Conservation (phyloP, 1,140 invertebrate genomes). For the Ooceraea biroi region DNA sequence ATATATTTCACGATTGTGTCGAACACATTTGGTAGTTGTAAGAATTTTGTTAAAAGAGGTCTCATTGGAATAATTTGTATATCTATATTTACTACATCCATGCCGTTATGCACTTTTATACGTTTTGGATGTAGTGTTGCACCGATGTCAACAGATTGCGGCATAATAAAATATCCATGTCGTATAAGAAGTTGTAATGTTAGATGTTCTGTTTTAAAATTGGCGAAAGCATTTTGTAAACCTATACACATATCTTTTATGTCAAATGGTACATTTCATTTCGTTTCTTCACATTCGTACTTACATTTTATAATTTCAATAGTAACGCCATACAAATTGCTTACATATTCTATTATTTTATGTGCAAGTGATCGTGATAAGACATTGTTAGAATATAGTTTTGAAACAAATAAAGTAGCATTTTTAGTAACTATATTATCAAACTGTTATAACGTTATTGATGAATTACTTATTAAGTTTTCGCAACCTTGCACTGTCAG, state of each 20-base stretch:
- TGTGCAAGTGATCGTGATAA: constrained; percentile 5
- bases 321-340: constrained; percentile 6
- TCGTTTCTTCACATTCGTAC: not conserved
- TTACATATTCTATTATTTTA: constrained; percentile 30
- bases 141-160: constrained; percentile 1
- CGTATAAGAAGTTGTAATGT: constrained; percentile 25
- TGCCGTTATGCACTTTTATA: not conserved
- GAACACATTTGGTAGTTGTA: constrained; percentile 18
- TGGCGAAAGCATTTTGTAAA: constrained; percentile 14
- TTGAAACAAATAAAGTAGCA: constrained; percentile 16
- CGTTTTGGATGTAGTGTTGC: constrained; percentile 2
- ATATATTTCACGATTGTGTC: not conserved
- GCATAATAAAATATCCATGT: constrained; percentile 9
- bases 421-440: constrained; percentile 26
- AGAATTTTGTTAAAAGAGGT: not conserved
- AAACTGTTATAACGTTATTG: constrained; percentile 19
- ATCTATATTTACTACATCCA: not conserved
- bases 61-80: constrained; percentile 30
- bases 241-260: constrained; percentile 13
- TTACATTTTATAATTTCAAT: constrained; percentile 9
- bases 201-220: constrained; percentile 11
- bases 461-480: constrained; percentile 8
- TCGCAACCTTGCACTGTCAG: not conserved
- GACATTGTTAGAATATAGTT: not conserved
- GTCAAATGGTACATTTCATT: not conserved